phyloP scores from a whole-genome alignment of 1,140 invertebrate species.

The Trichogramma pretiosum region DNA sequence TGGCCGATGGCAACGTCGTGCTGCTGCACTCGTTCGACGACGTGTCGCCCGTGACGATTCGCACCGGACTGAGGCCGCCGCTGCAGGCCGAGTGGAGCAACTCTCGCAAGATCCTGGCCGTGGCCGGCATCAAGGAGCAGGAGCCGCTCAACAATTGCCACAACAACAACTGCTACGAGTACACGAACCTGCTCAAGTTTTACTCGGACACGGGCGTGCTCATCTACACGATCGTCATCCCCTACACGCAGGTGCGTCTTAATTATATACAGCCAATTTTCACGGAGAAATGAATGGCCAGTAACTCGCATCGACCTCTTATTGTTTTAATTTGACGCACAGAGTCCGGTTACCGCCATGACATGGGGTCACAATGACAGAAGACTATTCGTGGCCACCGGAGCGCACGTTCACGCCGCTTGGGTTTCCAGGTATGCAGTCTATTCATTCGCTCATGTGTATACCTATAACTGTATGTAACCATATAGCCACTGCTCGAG shows the following conservation, averaged over 20 bases:
- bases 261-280: too few species aligned
- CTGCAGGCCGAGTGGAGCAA: slow-evolving; percentile 93
- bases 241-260: slow-evolving; percentile 61
- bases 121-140: slow-evolving; percentile 63
- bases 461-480: too few species aligned
- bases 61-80: slow-evolving; percentile 71
- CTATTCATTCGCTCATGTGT: too few species aligned
- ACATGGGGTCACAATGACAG: slow-evolving; percentile 98
- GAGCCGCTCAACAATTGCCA: background rate
- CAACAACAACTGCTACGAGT: slow-evolving; percentile 30
- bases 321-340: slow-evolving; percentile 1
- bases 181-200: slow-evolving; percentile 66
- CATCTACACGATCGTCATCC: slow-evolving; percentile 67
- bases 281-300: too few species aligned
- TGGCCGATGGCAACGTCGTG: slow-evolving; percentile 80
- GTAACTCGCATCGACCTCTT: too few species aligned
- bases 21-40: slow-evolving; percentile 88
- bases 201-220: slow-evolving; percentile 67
- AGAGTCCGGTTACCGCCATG: slow-evolving; percentile 81
- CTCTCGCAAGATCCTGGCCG: slow-evolving; percentile 81
- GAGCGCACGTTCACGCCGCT: slow-evolving; percentile 79
- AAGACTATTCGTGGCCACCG: slow-evolving; percentile 86
- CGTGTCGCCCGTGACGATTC: slow-evolving; percentile 74
- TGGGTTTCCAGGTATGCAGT: slow-evolving; percentile 67
- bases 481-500: too few species aligned